phyloP scores from a whole-genome alignment of 2,113 vertebrate genomes.

The Campylomormyrus tamandua region DNA sequence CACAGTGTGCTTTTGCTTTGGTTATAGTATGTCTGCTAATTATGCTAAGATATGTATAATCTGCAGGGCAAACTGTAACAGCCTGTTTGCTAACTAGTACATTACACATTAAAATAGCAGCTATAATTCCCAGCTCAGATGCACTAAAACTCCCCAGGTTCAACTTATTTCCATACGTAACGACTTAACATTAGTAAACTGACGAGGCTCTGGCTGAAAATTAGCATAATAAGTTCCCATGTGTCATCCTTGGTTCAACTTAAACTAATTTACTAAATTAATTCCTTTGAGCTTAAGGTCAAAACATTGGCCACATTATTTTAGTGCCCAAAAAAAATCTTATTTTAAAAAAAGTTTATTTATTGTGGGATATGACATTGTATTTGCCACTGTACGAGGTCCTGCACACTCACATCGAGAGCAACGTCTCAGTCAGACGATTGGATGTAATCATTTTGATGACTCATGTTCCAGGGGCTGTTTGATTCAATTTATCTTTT shows the following conservation, averaged over 20 bases:
- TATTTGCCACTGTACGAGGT: neutral
- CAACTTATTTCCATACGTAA: neutral
- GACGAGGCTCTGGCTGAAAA: neutral
- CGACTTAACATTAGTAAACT: neutral
- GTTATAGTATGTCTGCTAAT: neutral
- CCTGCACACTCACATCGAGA: neutral
- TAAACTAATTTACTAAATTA: neutral
- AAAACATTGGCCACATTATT: neutral
- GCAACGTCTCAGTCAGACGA: neutral
- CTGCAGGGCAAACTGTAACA: neutral
- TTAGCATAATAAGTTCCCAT: neutral
- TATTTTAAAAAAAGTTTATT: neutral
- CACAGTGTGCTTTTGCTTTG: neutral
- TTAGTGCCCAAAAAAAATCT: neutral
- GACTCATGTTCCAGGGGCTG: neutral
- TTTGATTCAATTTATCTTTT: constrained; percentile 9
- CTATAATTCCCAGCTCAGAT: neutral
- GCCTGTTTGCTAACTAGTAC: neutral
- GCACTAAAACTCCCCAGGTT: neutral
- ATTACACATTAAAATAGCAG: neutral
- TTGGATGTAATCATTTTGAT: constrained; percentile 6
- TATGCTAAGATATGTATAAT: neutral
- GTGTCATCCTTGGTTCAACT: neutral
- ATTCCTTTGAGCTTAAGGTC: neutral
- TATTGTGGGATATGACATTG: neutral